Evolutionary conservation across 2,797 vertebrate species (phyloP).

Genomic region (Carapus acus): DNA sequence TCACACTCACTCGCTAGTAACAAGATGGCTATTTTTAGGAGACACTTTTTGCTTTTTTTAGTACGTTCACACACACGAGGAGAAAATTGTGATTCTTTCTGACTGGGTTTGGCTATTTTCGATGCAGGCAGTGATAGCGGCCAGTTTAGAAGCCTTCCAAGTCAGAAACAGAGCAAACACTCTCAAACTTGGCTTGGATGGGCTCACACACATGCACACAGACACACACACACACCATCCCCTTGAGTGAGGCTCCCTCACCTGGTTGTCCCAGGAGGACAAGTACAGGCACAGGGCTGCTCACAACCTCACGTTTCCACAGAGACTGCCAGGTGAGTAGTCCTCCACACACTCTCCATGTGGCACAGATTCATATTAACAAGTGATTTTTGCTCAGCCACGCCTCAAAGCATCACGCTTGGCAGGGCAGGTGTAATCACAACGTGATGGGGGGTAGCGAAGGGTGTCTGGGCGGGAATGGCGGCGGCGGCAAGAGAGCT

Average conservation of each 20-base stretch:
- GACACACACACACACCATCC: constrained; percentile 29
- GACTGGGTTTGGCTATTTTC: constrained; percentile 1
- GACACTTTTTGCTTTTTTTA: neutral
- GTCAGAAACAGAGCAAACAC: neutral
- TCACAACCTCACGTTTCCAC: constrained; percentile 76
- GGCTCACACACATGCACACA: constrained; percentile 15
- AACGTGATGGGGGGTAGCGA: constrained; percentile 23
- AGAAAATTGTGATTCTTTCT: neutral
- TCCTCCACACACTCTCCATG: constrained; percentile 64
- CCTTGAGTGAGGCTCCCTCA: constrained; percentile 44
- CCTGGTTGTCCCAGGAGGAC: constrained; percentile 49
- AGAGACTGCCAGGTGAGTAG: constrained; percentile 66
- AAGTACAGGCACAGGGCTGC: constrained; percentile 59
- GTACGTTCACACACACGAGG: neutral
- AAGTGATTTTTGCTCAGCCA: constrained; percentile 63
- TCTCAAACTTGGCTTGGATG: constrained; percentile 10
- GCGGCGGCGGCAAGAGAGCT: constrained; percentile 6
- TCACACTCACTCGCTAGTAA: constrained; percentile 4
- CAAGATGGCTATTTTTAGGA: neutral
- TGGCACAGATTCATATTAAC: constrained; percentile 66
- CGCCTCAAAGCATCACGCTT: constrained; percentile 64
- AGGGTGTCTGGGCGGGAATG: constrained; percentile 2
- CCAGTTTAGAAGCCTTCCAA: constrained; percentile 5
- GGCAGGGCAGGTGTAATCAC: constrained; percentile 69
- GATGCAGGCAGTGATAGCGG: constrained; percentile 6